Base-by-base conservation (phyloP, 2,888 invertebrate genomes). In the Holacanthella duospinosa region DNA sequence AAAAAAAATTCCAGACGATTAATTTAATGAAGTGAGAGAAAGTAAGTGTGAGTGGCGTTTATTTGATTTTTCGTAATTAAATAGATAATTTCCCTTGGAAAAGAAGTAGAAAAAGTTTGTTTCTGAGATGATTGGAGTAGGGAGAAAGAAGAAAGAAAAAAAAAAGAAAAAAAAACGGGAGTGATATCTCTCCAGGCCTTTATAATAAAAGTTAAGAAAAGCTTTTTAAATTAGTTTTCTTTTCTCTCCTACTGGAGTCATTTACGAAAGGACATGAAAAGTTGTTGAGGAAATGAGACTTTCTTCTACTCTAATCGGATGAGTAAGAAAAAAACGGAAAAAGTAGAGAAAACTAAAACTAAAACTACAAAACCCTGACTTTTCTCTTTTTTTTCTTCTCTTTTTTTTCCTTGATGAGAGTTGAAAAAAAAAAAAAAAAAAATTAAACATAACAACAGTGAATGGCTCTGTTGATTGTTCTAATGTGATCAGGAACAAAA, bases 191-290 rank as follows among this genome's bases (percentile, higher is more conserved):
- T 43, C 25, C 62, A 59, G 29, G 44, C 36, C 28, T 43, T 29
- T 48, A 9, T 27, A 60, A 62, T 58, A 53, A 55, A 60, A 63
- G 63, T 60, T 62, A 43, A 60, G 60, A 43, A 63, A 64, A 65
- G 57, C 63, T 62, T 61, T 62, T 63, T 65, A 63, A 65, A 60
- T 62, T 65, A 63, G 58, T 63, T 61, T 60, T 65, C 61, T 60
- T 65, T 59, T 60, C 54, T 58, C 48, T 43, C 61, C 65, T 44
- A 29, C 54, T 60, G 63, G 65, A 65, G 36, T 63, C 48, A 48
- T 48, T 48, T 48, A 48, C 48, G 48, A 48, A 21, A 48, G 48
- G 21, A 21, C 12, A 21, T n/a, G 48, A 48, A 21, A 48, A 48
- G 21, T 9, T 48, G 21, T 21, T 4, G n/a, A 48, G 48, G 48